Percentiles rank a stretch among this genome's conserved stretches.
Evolutionary conservation across 37 sponge, comb jelly and placozoan species (phyloP).

Genomic region (Beroe forskalii): DNA sequence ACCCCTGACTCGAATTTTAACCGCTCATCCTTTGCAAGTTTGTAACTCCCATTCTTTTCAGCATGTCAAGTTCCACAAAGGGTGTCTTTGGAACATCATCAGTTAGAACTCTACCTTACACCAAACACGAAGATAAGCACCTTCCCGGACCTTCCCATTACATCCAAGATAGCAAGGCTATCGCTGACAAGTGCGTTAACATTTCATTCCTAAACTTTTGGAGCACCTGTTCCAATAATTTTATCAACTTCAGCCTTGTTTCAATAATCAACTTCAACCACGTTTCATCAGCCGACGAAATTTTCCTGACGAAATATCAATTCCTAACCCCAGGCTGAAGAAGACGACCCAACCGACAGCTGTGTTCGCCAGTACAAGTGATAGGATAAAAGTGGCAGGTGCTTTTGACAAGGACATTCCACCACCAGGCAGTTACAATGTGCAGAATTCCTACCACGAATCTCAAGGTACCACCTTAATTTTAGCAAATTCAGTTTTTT

Average conservation of each 20-base stretch:
- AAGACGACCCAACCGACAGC: conserved; percentile 29
- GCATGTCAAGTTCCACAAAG: conserved; percentile 68
- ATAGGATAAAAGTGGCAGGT: conserved; percentile 26
- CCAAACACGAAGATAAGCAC: conserved; percentile 73
- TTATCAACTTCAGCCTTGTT: too few species aligned
- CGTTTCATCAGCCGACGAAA: too few species aligned
- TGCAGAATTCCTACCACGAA: conserved; percentile 21
- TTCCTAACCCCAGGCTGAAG: neutral
- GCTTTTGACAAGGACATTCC: conserved; percentile 49
- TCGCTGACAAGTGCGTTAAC: neutral
- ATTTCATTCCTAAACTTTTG: too few species aligned
- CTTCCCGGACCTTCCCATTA: conserved; percentile 75
- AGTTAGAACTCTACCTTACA: conserved; percentile 78
- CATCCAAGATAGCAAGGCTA: conserved; percentile 57
- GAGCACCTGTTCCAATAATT: too few species aligned
- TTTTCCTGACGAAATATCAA: too few species aligned
- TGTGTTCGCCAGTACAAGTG: conserved; percentile 61
- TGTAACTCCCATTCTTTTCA: too few species aligned
- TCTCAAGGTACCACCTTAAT: conserved; percentile 8
- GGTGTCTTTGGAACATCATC: conserved; percentile 87
- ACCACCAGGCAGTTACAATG: conserved; percentile 64
- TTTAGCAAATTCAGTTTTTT: neutral
- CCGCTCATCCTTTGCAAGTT: too few species aligned
- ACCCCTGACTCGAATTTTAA: too few species aligned
- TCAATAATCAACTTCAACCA: too few species aligned